Conservation (phyloP, 2,113 vertebrate species). For the Centropus unirufus region DNA sequence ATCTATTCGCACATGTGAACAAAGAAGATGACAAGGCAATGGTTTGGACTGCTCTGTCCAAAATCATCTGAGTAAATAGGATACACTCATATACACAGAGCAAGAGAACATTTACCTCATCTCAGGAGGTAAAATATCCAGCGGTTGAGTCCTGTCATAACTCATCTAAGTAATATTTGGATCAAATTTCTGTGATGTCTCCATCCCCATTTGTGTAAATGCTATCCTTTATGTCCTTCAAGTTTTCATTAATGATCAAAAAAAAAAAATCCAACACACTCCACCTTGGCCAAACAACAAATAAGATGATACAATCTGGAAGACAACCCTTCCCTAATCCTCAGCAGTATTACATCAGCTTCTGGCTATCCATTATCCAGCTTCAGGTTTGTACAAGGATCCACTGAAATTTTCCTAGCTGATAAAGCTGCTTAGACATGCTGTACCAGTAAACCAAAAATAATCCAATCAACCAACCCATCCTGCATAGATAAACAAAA, state of each 20-base stretch:
- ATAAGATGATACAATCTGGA: rapidly evolving
- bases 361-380: not conserved
- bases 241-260: not conserved
- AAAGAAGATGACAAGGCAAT: not conserved
- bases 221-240: not conserved
- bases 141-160: not conserved
- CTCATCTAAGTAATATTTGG: not conserved
- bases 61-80: not conserved
- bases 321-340: not conserved
- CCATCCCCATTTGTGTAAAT: not conserved
- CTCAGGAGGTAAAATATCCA: not conserved
- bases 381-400: not conserved
- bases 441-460: not conserved
- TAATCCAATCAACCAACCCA: not conserved
- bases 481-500: not conserved
- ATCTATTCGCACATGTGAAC: not conserved
- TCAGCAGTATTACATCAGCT: not conserved
- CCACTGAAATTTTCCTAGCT: not conserved
- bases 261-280: not conserved
- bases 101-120: not conserved
- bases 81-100: not conserved
- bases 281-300: not conserved
- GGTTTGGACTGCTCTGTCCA: not conserved
- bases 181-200: not conserved
- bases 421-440: not conserved